A percentile compares a stretch with the other conserved stretches of the same genome.
These are phyloP conservation scores for Gambusia yucatana DNA, from an alignment of 2,797 vertebrate species.

Conservation along the genomic window DNA sequence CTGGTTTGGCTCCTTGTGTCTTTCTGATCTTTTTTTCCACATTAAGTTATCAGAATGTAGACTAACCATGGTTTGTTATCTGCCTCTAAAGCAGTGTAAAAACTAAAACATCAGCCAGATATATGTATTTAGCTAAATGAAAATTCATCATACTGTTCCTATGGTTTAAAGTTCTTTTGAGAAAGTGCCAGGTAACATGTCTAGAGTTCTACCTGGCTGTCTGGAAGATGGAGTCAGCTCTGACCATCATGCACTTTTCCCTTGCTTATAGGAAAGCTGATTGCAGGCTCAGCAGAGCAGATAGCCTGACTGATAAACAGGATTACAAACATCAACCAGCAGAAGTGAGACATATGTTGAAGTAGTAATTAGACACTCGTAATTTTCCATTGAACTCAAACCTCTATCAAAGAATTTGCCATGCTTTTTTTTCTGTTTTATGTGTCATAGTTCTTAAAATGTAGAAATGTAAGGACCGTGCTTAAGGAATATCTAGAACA, in stretches of 20 bases:
- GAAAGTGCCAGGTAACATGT: neutral
- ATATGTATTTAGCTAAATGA: neutral
- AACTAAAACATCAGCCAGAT: neutral
- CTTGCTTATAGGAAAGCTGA: neutral
- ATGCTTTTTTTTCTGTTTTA: neutral
- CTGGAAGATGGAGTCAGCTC: neutral
- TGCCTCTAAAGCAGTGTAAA: neutral
- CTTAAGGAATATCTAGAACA: neutral
- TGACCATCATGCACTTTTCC: neutral
- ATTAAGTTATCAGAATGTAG: neutral
- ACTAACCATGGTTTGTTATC: neutral
- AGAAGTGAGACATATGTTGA: neutral
- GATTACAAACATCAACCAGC: neutral
- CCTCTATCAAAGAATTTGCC: neutral
- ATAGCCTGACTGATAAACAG: neutral
- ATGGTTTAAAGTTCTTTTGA: neutral
- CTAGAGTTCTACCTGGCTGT: neutral
- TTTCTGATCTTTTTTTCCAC: neutral
- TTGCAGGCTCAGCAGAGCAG: neutral
- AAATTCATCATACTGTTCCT: neutral
- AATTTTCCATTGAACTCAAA: neutral
- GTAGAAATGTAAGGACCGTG: neutral
- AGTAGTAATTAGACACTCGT: neutral
- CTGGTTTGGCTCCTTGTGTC: neutral
- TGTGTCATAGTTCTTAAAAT: neutral